These are phyloP conservation scores for Drosophila parvula DNA, from an alignment of 1,140 invertebrate species.

Conservation along the genomic window DNA sequence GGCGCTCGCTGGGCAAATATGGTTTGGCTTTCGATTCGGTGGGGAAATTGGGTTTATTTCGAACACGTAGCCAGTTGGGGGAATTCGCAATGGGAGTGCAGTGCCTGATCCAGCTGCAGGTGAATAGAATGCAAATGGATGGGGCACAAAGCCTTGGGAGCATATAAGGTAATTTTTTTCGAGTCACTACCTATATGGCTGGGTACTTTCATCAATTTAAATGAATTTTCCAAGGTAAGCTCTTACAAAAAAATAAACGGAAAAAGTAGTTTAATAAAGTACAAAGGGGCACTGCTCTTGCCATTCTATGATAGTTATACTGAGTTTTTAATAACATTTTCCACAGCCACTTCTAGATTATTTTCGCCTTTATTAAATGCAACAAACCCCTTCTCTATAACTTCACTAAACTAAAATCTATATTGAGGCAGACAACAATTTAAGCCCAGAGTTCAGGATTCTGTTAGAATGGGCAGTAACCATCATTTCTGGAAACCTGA, in stretches of 20 bases:
- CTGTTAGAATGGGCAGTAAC: neutral
- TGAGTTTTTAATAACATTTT: too few species aligned
- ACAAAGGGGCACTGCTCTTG: too few species aligned
- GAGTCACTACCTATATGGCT: neutral
- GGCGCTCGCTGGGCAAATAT: conserved; percentile 12
- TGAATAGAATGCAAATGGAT: conserved; percentile 28
- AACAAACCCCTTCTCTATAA: neutral
- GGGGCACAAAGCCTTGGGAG: neutral
- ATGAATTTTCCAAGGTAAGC: neutral
- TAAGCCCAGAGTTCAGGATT: neutral
- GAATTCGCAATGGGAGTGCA: conserved; percentile 28
- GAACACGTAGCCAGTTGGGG: conserved; percentile 27
- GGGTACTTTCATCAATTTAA: neutral
- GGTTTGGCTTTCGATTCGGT: conserved; percentile 8
- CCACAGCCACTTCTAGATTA: too few species aligned
- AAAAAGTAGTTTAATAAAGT: too few species aligned
- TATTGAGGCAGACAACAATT: conserved; percentile 1
- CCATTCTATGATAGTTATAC: too few species aligned
- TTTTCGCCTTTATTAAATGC: neutral
- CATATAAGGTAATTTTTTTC: neutral
- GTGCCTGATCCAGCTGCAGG: conserved; percentile 19
- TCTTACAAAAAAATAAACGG: too few species aligned
- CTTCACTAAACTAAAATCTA: neutral
- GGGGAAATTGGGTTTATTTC: conserved; percentile 42
- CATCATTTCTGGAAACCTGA: conserved; percentile 9